These are phyloP conservation scores for Pseudochirops cupreus DNA, from an alignment of 2,797 vertebrate genomes.

Conservation along the genomic window DNA sequence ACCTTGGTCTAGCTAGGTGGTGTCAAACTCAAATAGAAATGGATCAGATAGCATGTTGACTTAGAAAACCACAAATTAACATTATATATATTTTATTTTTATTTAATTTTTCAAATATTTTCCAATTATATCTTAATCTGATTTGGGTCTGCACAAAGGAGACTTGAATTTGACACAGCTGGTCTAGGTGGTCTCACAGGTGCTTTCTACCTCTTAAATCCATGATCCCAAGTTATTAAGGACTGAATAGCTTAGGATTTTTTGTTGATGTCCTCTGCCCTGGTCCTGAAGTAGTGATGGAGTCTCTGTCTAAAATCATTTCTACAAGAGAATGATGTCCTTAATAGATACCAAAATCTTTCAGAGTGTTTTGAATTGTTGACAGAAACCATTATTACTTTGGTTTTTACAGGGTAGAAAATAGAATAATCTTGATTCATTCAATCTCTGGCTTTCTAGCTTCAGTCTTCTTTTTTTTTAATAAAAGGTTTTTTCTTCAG, in stretches of 20 bases:
- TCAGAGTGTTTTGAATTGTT: conserved; percentile 53
- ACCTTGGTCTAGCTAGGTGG: background rate
- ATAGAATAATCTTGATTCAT: conserved; percentile 31
- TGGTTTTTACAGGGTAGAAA: conserved; percentile 46
- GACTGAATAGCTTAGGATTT: conserved; percentile 26
- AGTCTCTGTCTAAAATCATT: conserved; percentile 36
- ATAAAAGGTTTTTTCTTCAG: conserved; percentile 61
- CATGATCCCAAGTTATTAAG: background rate
- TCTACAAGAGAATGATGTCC: conserved; percentile 53
- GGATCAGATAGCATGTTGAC: background rate
- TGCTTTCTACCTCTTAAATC: background rate
- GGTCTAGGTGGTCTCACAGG: background rate
- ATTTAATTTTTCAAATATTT: background rate
- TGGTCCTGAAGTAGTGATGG: conserved; percentile 32
- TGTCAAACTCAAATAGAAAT: background rate
- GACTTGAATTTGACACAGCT: background rate
- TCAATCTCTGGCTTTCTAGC: conserved; percentile 27
- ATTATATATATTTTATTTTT: background rate
- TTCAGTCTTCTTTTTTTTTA: conserved; percentile 22
- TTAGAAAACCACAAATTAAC: background rate
- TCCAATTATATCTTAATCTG: background rate
- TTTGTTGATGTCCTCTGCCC: conserved; percentile 17
- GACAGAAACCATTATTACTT: conserved; percentile 37
- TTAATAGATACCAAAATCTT: conserved; percentile 48
- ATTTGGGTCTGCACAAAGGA: background rate